Conservation (phyloP, 2,113 vertebrate species). For the Glaucidium brasilianum region DNA sequence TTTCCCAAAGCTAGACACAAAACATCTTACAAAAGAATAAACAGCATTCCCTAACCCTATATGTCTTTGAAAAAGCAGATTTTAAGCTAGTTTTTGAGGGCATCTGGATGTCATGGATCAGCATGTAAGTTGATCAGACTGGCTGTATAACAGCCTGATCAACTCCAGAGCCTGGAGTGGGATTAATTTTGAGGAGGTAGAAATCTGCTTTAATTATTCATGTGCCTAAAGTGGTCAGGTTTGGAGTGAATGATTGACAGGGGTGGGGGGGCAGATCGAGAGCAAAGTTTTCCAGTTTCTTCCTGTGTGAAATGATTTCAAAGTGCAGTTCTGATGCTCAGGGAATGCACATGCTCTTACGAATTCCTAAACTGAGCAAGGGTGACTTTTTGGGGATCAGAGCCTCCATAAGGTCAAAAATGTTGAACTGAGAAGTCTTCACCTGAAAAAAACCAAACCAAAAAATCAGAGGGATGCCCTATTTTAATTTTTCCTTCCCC, state of each 20-base stretch:
- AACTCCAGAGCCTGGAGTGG: not conserved
- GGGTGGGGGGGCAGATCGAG: not conserved
- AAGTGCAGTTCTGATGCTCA: not conserved
- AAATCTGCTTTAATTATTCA: not conserved
- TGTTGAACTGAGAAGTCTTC: not conserved
- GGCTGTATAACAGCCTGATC: not conserved
- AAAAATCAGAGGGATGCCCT: not conserved
- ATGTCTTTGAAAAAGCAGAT: not conserved
- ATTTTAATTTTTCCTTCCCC: not conserved
- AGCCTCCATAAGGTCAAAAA: not conserved
- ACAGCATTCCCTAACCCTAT: rapidly evolving
- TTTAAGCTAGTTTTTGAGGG: not conserved
- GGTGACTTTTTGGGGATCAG: not conserved
- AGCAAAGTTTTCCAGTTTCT: not conserved
- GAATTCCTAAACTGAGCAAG: not conserved
- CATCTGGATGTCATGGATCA: rapidly evolving
- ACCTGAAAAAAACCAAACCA: not conserved
- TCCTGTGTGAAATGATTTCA: not conserved
- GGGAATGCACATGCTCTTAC: rapidly evolving
- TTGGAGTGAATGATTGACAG: not conserved
- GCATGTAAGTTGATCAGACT: not conserved
- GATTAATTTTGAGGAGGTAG: not conserved
- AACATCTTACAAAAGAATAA: not conserved
- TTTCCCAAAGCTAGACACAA: not conserved
- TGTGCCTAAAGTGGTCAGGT: not conserved